Conservation (phyloP, 2,888 invertebrate genomes). For the Pristionchus fissidentatus region DNA sequence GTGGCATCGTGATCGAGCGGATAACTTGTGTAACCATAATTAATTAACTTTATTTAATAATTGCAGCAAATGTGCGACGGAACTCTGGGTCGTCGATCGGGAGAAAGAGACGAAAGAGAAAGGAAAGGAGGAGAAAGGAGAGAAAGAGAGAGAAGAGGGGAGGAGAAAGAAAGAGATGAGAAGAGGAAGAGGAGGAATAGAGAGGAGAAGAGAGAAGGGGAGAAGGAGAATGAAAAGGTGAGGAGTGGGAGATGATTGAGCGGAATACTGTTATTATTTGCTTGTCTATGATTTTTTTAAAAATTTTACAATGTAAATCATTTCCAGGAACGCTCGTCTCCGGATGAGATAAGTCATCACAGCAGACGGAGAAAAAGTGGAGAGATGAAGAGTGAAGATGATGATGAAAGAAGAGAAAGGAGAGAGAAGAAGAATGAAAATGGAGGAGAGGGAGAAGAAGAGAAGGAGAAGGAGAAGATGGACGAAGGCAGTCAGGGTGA, state of each 20-base stretch:
- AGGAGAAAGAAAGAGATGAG: conserved; percentile 37
- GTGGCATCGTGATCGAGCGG: too few species aligned
- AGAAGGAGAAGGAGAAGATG: conserved; percentile 13
- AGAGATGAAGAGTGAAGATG: not conserved
- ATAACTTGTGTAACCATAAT: too few species aligned
- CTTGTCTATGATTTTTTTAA: not conserved
- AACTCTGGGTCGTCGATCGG: conserved; percentile 15
- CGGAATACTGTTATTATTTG: not conserved
- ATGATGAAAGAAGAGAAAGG: not conserved
- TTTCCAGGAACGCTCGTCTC: not conserved
- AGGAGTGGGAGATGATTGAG: not conserved
- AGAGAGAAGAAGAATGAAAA: conserved; percentile 40
- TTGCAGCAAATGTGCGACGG: conserved; percentile 47
- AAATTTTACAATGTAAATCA: not conserved
- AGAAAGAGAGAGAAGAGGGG: conserved; percentile 37
- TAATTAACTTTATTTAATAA: not conserved
- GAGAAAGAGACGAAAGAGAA: conserved; percentile 21
- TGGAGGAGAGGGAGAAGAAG: conserved; percentile 46
- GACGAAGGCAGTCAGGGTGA: conserved; percentile 7
- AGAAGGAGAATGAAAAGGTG: conserved; percentile 23
- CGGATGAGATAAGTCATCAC: not conserved
- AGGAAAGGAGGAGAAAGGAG: conserved; percentile 3
- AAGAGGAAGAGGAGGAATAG: conserved; percentile 16
- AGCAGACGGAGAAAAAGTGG: conserved; percentile 15
- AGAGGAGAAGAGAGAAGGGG: conserved; percentile 32